phyloP scores from a whole-genome alignment of 2,113 vertebrate species.

The Microcebus ravelobensis region DNA sequence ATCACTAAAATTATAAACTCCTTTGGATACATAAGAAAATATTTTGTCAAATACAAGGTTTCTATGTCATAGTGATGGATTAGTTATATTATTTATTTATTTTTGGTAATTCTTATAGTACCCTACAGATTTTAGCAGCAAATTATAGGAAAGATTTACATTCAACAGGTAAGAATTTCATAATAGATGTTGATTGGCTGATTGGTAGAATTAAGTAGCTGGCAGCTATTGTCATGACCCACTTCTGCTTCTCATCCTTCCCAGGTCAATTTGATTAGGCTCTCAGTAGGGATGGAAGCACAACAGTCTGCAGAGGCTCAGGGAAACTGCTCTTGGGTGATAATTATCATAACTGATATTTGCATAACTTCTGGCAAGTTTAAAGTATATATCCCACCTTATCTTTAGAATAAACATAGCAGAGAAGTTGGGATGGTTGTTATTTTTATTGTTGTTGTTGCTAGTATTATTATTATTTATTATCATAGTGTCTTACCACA shows the following conservation, averaged over 20 bases:
- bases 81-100: neutral
- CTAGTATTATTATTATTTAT: neutral
- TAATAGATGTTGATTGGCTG: neutral
- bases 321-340: neutral
- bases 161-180: neutral
- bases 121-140: neutral
- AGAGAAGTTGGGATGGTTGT: neutral
- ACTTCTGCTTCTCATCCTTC: neutral
- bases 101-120: neutral
- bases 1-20: neutral
- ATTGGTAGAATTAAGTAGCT: neutral
- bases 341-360: neutral
- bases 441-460: neutral
- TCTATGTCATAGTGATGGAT: neutral
- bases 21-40: neutral
- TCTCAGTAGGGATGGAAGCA: neutral
- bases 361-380: neutral
- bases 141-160: neutral
- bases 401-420: neutral
- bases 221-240: neutral
- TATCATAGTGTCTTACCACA: neutral
- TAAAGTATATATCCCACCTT: neutral
- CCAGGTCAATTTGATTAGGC: neutral
- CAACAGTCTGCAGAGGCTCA: neutral
- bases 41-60: neutral